These are phyloP conservation scores for Ophioninae sp. DNA, from an alignment of 2,888 invertebrate genomes.

Conservation along the genomic window DNA sequence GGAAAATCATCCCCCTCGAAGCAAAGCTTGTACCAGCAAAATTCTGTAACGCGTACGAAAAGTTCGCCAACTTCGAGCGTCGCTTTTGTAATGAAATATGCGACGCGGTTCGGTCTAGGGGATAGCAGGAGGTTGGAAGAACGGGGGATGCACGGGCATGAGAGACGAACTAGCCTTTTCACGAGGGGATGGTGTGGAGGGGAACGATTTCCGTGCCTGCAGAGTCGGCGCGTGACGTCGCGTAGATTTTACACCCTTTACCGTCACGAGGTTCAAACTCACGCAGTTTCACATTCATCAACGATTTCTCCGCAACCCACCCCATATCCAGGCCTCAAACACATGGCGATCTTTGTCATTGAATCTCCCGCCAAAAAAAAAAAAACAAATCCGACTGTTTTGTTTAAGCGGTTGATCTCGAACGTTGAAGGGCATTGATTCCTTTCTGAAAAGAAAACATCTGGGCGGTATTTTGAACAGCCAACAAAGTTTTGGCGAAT, in stretches of 20 bases:
- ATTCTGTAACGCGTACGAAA: constrained; percentile 53
- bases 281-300: constrained; percentile 28
- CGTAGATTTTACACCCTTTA: constrained; percentile 45
- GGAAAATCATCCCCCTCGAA: constrained; percentile 26
- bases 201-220: constrained; percentile 21
- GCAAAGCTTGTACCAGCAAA: constrained; percentile 6
- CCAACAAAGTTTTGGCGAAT: too few species aligned
- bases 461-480: background rate
- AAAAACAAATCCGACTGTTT: background rate
- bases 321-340: background rate
- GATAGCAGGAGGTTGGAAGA: background rate
- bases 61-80: constrained; percentile 44
- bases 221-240: constrained; percentile 36
- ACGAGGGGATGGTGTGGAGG: constrained; percentile 15
- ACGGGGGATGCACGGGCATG: constrained; percentile 33
- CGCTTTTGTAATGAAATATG: constrained; percentile 60
- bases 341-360: background rate
- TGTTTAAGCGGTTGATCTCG: background rate
- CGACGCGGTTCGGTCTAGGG: constrained; percentile 40
- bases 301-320: constrained; percentile 4
- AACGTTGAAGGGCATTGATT: background rate
- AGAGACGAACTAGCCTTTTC: constrained; percentile 30
- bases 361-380: background rate
- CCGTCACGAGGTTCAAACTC: constrained; percentile 32
- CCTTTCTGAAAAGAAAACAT: background rate